Base-by-base conservation (phyloP, 2,797 vertebrate species). In the Platyrinchus mystaceus region DNA sequence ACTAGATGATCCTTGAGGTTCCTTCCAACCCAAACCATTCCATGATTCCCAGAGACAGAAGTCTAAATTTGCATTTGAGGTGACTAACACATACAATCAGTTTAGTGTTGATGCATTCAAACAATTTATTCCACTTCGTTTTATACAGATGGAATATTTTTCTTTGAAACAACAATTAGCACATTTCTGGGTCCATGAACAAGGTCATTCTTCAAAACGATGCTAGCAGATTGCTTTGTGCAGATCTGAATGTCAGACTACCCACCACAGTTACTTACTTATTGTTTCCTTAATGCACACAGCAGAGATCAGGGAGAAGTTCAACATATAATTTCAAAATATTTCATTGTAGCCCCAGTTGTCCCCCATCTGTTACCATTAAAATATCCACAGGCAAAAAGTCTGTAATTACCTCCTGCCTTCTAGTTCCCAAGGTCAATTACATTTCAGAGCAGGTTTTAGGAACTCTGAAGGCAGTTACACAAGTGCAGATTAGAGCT, bases 141-240 rank as follows among this genome's bases (percentile, higher is more conserved):
- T 85, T 78, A 60, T 43, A 67, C 43, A 92, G 70, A 82, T 2
- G 5, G 67, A 60, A 62, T 81, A 20, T 81, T 87, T 63, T 87
- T 53, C 70, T 85, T 88, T 85, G 39, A 85, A 90, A 90, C 28
- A 63, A 82, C 43, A 90, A 50, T 90, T 94, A 90, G 71, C 84
- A 85, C 58, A 75, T 92, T 90, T 82, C 80, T 75, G 39, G 58
- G 67, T 82, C 71, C 63, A 44, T 83, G 63, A 90, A 70, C 39
- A 88, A 85, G 71, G 71, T 82, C 39, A 62, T 32, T 87, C 47
- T 73, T 75, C 39, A 53, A 70, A 87, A 58, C 11, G 47, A 85
- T 78, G 36, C 71, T 37, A 46, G 71, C 75, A 90, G 76, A 82
- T 82, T 90, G 87, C 43, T 82, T 74, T 85, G 67, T 79, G 71